Conservation (phyloP, 2,797 vertebrate genomes). For the Lemur catta region DNA sequence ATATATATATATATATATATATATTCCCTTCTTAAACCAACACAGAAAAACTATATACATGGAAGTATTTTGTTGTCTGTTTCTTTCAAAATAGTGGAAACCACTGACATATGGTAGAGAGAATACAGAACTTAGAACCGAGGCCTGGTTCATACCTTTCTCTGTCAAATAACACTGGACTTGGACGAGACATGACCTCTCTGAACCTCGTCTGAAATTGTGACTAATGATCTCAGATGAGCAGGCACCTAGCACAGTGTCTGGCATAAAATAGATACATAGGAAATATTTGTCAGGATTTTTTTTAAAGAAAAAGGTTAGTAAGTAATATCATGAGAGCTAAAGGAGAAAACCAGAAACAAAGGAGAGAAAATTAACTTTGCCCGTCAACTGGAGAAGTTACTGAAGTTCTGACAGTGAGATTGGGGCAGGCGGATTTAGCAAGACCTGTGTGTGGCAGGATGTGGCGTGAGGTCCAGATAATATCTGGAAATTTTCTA, state of each 20-base stretch:
- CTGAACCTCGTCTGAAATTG: background rate
- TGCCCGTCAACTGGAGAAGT: background rate
- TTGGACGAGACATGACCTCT: background rate
- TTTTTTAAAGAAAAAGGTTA: background rate
- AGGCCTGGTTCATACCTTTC: background rate
- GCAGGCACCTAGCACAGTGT: background rate
- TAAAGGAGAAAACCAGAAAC: background rate
- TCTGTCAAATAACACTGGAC: background rate
- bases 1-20: background rate
- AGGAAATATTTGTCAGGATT: background rate
- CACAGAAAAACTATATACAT: background rate
- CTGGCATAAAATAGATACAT: background rate
- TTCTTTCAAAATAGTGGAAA: slow-evolving; percentile 33
- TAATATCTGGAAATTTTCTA: background rate
- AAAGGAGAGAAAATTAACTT: background rate
- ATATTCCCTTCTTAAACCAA: slow-evolving; percentile 18
- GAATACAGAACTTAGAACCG: background rate
- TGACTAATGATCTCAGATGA: background rate
- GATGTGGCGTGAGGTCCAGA: background rate
- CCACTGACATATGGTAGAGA: background rate
- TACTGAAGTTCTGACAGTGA: background rate
- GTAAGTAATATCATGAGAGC: background rate
- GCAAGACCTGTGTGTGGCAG: background rate
- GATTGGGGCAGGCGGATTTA: background rate
- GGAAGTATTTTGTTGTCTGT: background rate